Percentiles rank a stretch among this genome's conserved stretches.
Evolutionary conservation across 2,888 invertebrate genomes (phyloP).

Genomic region (Pristionchus entomophagus): DNA sequence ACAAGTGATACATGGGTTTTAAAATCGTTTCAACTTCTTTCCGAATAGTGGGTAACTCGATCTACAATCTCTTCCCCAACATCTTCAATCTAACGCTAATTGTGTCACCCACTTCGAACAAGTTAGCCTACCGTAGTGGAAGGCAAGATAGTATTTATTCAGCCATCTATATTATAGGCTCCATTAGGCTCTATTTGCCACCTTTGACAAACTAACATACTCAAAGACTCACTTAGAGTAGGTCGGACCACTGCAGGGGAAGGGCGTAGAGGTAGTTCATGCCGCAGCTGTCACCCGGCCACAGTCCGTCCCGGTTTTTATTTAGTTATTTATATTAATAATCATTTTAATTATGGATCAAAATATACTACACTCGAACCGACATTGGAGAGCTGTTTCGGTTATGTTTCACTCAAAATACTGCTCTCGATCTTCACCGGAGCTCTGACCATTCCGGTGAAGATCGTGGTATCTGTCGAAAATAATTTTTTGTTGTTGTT

Average conservation of each 20-base stretch:
- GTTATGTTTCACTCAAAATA: too few relatives aligned
- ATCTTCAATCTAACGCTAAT: background rate
- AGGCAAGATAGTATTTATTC: too few relatives aligned
- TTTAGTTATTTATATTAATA: background rate
- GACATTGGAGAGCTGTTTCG: too few relatives aligned
- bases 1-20: too few relatives aligned
- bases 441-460: too few relatives aligned
- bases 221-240: background rate
- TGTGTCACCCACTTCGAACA: background rate
- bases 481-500: background rate
- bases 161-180: background rate
- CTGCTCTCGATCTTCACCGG: too few relatives aligned
- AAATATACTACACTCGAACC: too few relatives aligned
- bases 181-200: background rate
- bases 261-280: slow-evolving; percentile 58
- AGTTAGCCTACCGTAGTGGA: too few relatives aligned
- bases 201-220: too few relatives aligned
- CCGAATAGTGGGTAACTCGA: background rate
- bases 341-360: too few relatives aligned
- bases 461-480: too few relatives aligned
- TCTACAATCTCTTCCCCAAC: background rate
- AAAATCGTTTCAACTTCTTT: too few relatives aligned
- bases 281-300: slow-evolving; percentile 69
- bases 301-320: slow-evolving; percentile 56
- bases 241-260: slow-evolving; percentile 53